phyloP scores from a whole-genome alignment of 2,888 invertebrate genomes.

The Thymelicus acteon region DNA sequence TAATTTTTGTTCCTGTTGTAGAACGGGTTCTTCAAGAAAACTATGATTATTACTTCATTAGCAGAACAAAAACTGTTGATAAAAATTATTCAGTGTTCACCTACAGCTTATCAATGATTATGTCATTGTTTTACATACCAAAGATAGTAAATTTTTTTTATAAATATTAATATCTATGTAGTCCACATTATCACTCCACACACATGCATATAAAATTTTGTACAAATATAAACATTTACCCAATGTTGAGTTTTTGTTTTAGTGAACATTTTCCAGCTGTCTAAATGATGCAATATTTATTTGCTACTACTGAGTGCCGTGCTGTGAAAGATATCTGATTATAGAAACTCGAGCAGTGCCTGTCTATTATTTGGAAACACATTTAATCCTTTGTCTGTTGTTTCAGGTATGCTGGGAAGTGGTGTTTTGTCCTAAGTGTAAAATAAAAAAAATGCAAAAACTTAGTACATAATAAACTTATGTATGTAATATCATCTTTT shows the following conservation, averaged over 20 bases:
- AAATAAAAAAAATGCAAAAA: slow-evolving; percentile 70
- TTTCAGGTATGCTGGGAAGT: slow-evolving; percentile 75
- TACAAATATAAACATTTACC: background rate
- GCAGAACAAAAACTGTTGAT: background rate
- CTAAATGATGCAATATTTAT: slow-evolving; percentile 73
- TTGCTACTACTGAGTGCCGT: slow-evolving; percentile 84
- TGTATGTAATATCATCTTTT: slow-evolving; percentile 58
- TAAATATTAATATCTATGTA: background rate
- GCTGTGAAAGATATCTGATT: slow-evolving; percentile 69
- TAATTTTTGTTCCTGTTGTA: no score
- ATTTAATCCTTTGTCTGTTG: slow-evolving; percentile 51
- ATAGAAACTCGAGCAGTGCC: background rate
- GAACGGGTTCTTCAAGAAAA: no score
- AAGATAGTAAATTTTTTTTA: background rate
- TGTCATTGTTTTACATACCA: background rate
- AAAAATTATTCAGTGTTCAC: background rate
- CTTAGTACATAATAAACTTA: slow-evolving; percentile 73
- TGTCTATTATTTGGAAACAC: slow-evolving; percentile 9
- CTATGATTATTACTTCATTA: no score
- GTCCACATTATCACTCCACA: background rate
- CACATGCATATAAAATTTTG: background rate
- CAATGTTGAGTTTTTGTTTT: background rate
- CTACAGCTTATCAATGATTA: background rate
- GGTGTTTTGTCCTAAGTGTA: slow-evolving; percentile 77
- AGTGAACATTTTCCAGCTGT: background rate